Percentiles rank a stretch among this genome's conserved stretches.
phyloP scores from a whole-genome alignment of 2,888 invertebrate species.

The Brachypalpus laphriformis region DNA sequence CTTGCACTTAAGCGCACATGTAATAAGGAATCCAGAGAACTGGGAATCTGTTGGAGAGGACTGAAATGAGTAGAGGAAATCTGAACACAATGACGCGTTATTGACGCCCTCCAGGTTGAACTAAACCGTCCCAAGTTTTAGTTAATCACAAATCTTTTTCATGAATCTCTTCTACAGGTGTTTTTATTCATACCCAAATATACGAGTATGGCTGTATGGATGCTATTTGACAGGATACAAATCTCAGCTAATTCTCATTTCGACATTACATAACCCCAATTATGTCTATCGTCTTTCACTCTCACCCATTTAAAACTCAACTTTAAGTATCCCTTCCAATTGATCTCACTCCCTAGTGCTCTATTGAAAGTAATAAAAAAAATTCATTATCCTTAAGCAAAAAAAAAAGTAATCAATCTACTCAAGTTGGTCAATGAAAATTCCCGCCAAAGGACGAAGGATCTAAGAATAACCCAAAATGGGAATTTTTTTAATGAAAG shows the following conservation, averaged over 20 bases:
- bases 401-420: neutral
- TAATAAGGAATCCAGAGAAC: too few relatives aligned
- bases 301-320: neutral
- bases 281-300: neutral
- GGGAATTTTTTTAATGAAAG: conserved; percentile 6
- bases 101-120: too few relatives aligned
- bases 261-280: neutral
- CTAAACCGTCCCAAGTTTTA: too few relatives aligned
- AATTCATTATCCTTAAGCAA: neutral
- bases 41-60: too few relatives aligned
- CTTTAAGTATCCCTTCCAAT: neutral
- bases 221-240: neutral
- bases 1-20: too few relatives aligned
- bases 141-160: too few relatives aligned
- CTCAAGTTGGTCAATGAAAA: neutral
- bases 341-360: neutral
- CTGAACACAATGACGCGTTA: too few relatives aligned
- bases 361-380: neutral
- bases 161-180: too few relatives aligned
- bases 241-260: neutral
- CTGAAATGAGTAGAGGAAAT: too few relatives aligned
- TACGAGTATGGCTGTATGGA: too few relatives aligned
- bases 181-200: too few relatives aligned
- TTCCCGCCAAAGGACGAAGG: conserved; percentile 2
- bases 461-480: neutral